Evolutionary conservation across 2,113 vertebrate genomes (phyloP).

Genomic region (Planiliza haematocheilus): DNA sequence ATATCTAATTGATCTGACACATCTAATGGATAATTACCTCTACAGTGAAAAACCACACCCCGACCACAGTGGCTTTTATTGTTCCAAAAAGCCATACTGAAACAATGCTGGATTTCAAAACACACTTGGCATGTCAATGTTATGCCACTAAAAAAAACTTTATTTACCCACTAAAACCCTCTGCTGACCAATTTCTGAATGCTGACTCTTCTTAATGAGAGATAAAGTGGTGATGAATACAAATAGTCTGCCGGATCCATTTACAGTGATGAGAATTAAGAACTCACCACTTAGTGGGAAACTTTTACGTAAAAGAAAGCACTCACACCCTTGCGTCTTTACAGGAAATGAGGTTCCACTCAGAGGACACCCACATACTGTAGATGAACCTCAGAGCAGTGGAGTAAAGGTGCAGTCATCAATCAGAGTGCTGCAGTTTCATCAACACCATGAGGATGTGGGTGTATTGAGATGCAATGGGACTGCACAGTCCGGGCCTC

Average conservation of each 20-base stretch:
- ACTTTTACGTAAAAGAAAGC: constrained; percentile 10
- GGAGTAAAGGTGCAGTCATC: constrained; percentile 59
- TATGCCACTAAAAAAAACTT: constrained; percentile 42
- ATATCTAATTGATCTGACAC: constrained; percentile 52
- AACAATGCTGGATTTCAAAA: constrained; percentile 56
- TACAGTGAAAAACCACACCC: constrained; percentile 55
- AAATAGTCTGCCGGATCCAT: constrained; percentile 37
- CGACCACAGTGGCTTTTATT: constrained; percentile 69
- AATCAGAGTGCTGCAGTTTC: constrained; percentile 70
- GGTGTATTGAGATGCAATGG: constrained; percentile 52
- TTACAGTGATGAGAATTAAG: constrained; percentile 8
- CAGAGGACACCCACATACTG: constrained; percentile 59
- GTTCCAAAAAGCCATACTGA: constrained; percentile 52
- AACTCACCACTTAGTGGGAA: neutral
- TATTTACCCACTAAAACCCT: constrained; percentile 57
- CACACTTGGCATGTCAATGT: constrained; percentile 36
- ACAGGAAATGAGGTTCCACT: constrained; percentile 64
- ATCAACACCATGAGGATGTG: constrained; percentile 55
- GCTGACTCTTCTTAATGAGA: constrained; percentile 58
- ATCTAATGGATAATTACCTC: constrained; percentile 71
- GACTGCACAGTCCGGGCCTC: constrained; percentile 24
- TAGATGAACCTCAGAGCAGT: constrained; percentile 55
- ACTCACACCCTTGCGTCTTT: constrained; percentile 45
- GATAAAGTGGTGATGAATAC: constrained; percentile 67
- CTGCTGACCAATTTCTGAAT: constrained; percentile 42